These are phyloP conservation scores for Hassar affinis DNA, from an alignment of 2,113 vertebrate species.

Conservation along the genomic window DNA sequence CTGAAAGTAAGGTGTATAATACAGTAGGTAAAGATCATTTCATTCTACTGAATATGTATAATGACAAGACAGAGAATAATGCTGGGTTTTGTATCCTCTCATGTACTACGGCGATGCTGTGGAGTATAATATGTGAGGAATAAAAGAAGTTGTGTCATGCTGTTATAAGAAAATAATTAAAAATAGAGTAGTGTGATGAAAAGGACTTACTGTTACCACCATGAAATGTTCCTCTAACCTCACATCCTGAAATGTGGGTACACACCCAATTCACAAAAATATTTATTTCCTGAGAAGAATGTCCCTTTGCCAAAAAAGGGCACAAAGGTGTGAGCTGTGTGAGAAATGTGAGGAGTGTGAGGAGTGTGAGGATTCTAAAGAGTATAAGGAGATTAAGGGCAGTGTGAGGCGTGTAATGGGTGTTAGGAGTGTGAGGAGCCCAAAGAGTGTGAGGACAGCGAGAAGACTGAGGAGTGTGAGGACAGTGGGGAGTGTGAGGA, in stretches of 20 bases:
- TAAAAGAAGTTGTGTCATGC: background rate
- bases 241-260: no score
- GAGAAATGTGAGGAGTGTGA: background rate
- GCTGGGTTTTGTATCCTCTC: background rate
- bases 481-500: background rate
- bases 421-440: background rate
- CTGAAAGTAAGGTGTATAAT: background rate
- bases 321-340: background rate
- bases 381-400: no score
- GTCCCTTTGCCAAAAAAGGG: background rate
- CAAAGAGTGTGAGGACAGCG: background rate
- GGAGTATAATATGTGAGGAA: background rate
- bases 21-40: background rate
- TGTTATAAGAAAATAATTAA: background rate
- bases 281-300: background rate
- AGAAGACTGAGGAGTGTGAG: no score
- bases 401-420: background rate
- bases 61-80: background rate
- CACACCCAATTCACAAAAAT: background rate
- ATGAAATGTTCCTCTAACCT: background rate
- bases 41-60: background rate
- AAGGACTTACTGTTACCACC: background rate
- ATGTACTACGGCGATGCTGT: background rate
- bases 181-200: background rate
- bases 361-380: background rate